Percentiles rank a stretch among this genome's conserved stretches.
Evolutionary conservation across 2,888 invertebrate genomes (phyloP).

Genomic region (Orthonychiurus folsomi): DNA sequence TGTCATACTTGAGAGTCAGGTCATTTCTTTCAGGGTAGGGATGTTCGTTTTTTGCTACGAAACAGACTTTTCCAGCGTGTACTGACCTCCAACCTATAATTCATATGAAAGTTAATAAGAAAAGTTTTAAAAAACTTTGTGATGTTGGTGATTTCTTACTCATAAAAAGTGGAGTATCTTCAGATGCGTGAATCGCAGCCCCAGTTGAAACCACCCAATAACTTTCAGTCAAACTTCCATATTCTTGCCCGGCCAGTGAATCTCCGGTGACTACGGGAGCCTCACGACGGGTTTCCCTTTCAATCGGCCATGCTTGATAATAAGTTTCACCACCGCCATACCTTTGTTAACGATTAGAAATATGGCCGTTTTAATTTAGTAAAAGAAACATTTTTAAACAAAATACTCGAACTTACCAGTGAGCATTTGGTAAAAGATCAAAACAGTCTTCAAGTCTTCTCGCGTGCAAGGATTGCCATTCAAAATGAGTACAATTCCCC

Average conservation of each 20-base stretch:
- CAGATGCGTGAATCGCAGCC: constrained; percentile 29
- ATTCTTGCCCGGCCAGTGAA: constrained; percentile 14
- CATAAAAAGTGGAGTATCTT: constrained; percentile 25
- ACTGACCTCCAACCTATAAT: constrained; percentile 15
- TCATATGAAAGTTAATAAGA: neutral
- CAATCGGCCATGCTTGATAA: constrained; percentile 20
- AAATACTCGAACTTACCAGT: constrained; percentile 11
- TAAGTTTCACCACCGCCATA: constrained; percentile 18
- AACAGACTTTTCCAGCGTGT: constrained; percentile 19
- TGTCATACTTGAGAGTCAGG: constrained; percentile 20
- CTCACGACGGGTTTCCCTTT: constrained; percentile 12
- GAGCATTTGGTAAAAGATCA: constrained; percentile 14
- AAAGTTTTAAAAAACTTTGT: constrained; percentile 1
- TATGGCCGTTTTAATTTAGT: neutral
- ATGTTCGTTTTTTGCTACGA: constrained; percentile 12
- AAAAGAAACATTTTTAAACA: neutral
- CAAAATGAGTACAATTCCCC: constrained; percentile 13
- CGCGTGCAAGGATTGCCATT: constrained; percentile 16
- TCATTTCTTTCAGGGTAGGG: constrained; percentile 13
- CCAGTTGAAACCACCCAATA: constrained; percentile 36
- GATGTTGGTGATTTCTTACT: constrained; percentile 17
- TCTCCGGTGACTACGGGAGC: constrained; percentile 20
- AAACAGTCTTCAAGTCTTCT: constrained; percentile 21
- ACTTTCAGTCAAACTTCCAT: constrained; percentile 33
- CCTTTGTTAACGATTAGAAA: constrained; percentile 2